Evolutionary conservation across 2,888 invertebrate species (phyloP).

Genomic region (Trachelus tabidus): DNA sequence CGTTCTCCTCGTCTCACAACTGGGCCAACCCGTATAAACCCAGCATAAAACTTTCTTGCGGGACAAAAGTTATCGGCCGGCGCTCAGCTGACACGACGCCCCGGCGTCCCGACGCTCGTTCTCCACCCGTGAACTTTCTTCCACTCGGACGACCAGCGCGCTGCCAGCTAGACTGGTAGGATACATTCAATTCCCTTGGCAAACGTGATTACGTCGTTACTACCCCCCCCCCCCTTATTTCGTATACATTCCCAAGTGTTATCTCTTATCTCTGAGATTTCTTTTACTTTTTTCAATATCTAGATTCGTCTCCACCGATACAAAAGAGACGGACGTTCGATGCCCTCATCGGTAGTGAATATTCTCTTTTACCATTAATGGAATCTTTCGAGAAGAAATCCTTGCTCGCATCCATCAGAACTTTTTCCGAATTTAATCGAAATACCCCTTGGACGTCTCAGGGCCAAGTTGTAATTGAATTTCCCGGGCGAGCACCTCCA

Average conservation of each 20-base stretch:
- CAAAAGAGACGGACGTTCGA: not conserved
- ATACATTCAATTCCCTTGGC: not conserved
- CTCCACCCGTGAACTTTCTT: not conserved
- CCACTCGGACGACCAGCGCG: not conserved
- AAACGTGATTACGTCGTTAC: not conserved
- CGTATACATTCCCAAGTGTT: not conserved
- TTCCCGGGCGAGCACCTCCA: not conserved
- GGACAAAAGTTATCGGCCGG: constrained; percentile 31
- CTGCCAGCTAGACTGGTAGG: not conserved
- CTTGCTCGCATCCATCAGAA: not conserved
- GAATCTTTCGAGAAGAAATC: not conserved
- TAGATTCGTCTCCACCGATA: not conserved
- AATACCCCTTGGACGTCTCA: not conserved
- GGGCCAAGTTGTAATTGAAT: constrained; percentile 2
- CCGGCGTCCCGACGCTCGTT: constrained; percentile 7
- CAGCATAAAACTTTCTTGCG: constrained; percentile 32
- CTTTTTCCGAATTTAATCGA: not conserved
- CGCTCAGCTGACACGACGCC: constrained; percentile 33
- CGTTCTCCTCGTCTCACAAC: constrained; percentile 20
- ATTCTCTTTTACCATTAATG: not conserved
- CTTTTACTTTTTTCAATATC: not conserved
- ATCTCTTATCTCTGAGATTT: not conserved
- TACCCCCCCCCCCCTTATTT: not conserved
- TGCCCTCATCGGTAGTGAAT: not conserved
- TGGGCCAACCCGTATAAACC: constrained; percentile 33